Conservation (phyloP, 2,113 vertebrate genomes). For the Scopus umbretta region DNA sequence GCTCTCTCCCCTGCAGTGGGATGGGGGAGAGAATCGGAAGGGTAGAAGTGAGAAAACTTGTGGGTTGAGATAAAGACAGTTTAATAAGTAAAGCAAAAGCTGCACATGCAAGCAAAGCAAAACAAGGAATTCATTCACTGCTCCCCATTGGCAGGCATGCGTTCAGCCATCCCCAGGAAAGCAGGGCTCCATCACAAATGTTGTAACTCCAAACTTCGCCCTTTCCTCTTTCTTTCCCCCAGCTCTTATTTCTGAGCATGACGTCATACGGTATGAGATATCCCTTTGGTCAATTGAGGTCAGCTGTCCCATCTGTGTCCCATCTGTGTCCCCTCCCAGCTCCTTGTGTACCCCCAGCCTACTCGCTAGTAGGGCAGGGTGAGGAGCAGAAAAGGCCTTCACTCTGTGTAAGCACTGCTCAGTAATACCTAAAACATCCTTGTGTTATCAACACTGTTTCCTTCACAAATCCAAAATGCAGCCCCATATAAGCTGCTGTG, state of each 20-base stretch:
- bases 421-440: too few species aligned
- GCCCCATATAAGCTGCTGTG: too few species aligned
- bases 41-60: not conserved
- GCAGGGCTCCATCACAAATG: not conserved
- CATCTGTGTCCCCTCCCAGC: too few species aligned
- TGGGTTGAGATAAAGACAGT: not conserved
- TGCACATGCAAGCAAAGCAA: not conserved
- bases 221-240: not conserved
- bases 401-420: too few species aligned
- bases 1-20: not conserved
- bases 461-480: too few species aligned
- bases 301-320: not conserved
- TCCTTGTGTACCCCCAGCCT: too few species aligned
- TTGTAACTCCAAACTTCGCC: too few species aligned
- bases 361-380: too few species aligned
- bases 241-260: too few species aligned
- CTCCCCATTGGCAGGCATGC: accelerated
- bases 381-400: too few species aligned
- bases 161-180: not conserved
- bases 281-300: not conserved
- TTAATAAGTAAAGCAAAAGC: not conserved
- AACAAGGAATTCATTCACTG: not conserved
- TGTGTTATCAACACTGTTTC: too few species aligned
- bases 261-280: accelerated
- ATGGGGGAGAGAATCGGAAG: not conserved